phyloP scores from a whole-genome alignment of 2,888 invertebrate species.

The Drosophila colorata region DNA sequence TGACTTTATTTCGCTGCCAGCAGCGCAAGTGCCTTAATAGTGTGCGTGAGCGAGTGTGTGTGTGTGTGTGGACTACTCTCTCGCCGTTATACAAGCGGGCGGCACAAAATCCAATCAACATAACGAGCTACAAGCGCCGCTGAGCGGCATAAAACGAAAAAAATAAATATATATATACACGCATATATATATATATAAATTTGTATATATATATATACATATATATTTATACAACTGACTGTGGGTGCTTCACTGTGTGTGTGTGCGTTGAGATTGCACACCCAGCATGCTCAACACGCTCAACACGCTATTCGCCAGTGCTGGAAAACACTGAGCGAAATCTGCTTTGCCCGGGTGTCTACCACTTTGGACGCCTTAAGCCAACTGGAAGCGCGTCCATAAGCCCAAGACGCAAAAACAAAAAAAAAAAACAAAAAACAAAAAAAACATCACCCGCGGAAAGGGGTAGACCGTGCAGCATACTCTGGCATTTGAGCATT shows the following conservation, averaged over 20 bases:
- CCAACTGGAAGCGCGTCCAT: slow-evolving; percentile 38
- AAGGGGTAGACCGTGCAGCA: slow-evolving; percentile 42
- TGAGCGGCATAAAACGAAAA: slow-evolving; percentile 77
- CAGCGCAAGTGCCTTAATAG: slow-evolving; percentile 74
- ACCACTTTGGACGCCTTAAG: slow-evolving; percentile 42
- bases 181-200: slow-evolving; percentile 7
- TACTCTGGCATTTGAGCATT: slow-evolving; percentile 26
- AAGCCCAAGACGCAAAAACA: slow-evolving; percentile 38
- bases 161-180: slow-evolving; percentile 30
- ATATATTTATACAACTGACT: slow-evolving; percentile 9
- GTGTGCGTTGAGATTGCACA: slow-evolving; percentile 47
- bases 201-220: slow-evolving; percentile 19
- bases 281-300: slow-evolving; percentile 59
- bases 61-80: slow-evolving; percentile 70
- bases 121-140: slow-evolving; percentile 81
- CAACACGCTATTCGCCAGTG: slow-evolving; percentile 56
- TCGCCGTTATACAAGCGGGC: slow-evolving; percentile 68
- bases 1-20: slow-evolving; percentile 67
- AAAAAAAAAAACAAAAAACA: neutral
- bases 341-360: slow-evolving; percentile 24
- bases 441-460: slow-evolving; percentile 13
- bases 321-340: slow-evolving; percentile 62
- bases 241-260: slow-evolving; percentile 20
- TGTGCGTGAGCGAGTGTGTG: slow-evolving; percentile 56
- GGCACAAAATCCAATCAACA: slow-evolving; percentile 82